Evolutionary conservation across 2,113 vertebrate species (phyloP).

Genomic region (Anser cygnoides): DNA sequence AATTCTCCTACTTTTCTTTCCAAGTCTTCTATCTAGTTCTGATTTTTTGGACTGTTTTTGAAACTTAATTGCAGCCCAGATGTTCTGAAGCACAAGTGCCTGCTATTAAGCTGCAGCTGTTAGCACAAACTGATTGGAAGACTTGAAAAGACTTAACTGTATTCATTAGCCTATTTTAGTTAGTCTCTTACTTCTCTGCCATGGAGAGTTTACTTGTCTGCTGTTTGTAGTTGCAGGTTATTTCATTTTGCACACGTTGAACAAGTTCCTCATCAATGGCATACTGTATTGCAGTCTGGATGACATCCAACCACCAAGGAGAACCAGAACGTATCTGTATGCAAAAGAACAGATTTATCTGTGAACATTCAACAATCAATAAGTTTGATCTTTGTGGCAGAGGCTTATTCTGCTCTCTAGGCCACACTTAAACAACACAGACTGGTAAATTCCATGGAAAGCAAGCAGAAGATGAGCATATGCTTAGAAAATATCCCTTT

Average conservation of each 20-base stretch:
- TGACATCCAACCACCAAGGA: constrained; percentile 96
- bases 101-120: not conserved
- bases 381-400: not conserved
- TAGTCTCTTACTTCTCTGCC: constrained; percentile 92
- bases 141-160: not conserved
- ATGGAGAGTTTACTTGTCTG: constrained; percentile 89
- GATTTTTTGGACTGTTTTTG: not conserved
- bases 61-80: constrained; percentile 1
- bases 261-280: constrained; percentile 91
- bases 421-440: not conserved
- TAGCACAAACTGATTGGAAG: not conserved
- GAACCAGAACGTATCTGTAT: constrained; percentile 77
- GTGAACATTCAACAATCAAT: not conserved
- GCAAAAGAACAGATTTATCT: not conserved
- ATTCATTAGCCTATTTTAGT: not conserved
- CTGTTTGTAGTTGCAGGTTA: constrained; percentile 92
- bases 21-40: not conserved
- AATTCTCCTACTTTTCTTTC: not conserved
- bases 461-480: not conserved
- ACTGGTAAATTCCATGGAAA: not conserved
- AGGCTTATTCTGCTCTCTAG: not conserved
- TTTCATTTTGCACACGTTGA: constrained; percentile 91
- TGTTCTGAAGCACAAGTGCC: not conserved
- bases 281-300: constrained; percentile 86
- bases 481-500: not conserved